phyloP scores from a whole-genome alignment of 2,888 invertebrate genomes.

The Thymelicus lineola region DNA sequence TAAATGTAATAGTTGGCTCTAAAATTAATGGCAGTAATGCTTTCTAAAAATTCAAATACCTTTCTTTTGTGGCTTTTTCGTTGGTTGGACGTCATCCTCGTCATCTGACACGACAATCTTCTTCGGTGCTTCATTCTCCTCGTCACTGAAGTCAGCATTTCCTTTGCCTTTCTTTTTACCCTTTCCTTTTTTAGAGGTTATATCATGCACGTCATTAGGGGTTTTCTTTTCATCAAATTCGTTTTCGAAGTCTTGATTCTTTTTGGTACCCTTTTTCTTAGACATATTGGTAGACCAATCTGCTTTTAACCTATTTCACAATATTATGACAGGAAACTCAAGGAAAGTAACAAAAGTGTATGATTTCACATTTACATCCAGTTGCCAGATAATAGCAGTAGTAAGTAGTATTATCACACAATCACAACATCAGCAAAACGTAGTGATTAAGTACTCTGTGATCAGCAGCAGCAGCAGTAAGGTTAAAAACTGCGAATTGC shows the following conservation, averaged over 20 bases:
- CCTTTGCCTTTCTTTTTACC: slow-evolving; percentile 80
- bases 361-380: not conserved
- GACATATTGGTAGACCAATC: slow-evolving; percentile 73
- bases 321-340: not conserved
- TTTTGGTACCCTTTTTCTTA: slow-evolving; percentile 85
- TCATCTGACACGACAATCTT: slow-evolving; percentile 69
- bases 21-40: no score
- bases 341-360: not conserved
- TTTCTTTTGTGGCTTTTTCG: slow-evolving; percentile 84
- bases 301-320: slow-evolving; percentile 5
- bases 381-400: no score
- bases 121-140: slow-evolving; percentile 57
- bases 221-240: slow-evolving; percentile 76
- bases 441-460: no score
- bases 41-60: slow-evolving; percentile 51
- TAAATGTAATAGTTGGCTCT: no score
- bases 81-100: slow-evolving; percentile 69
- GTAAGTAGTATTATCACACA: no score
- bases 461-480: no score
- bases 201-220: slow-evolving; percentile 61
- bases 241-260: slow-evolving; percentile 83
- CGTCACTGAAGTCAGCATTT: slow-evolving; percentile 76
- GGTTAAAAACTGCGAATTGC: no score
- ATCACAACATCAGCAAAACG: no score
- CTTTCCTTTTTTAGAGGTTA: slow-evolving; percentile 83